Evolutionary conservation across 1,140 invertebrate species (phyloP).

Genomic region (Antheraea mylitta): DNA sequence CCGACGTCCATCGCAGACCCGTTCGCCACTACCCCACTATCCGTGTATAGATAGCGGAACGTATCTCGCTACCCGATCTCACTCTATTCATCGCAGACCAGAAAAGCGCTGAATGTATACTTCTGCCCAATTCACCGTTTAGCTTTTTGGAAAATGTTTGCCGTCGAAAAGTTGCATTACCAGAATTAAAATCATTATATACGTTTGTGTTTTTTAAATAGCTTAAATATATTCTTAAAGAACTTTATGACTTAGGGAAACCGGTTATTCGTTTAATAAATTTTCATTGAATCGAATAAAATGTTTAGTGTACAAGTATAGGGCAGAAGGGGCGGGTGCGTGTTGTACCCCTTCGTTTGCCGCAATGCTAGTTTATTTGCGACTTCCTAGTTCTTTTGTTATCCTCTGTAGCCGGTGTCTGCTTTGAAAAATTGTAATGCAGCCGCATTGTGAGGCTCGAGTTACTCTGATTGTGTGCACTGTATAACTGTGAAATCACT

Average conservation of each 20-base stretch:
- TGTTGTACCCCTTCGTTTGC: constrained; percentile 41
- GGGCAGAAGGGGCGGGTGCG: constrained; percentile 25
- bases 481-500: constrained; percentile 27
- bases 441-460: constrained; percentile 58
- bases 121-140: constrained; percentile 47
- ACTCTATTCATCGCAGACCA: constrained; percentile 59
- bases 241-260: background rate
- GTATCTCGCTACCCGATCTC: constrained; percentile 64
- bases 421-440: constrained; percentile 76
- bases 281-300: background rate
- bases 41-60: constrained; percentile 6
- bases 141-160: constrained; percentile 59
- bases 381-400: constrained; percentile 74
- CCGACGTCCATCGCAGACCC: constrained; percentile 20
- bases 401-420: constrained; percentile 70
- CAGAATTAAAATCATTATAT: constrained; percentile 57
- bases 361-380: constrained; percentile 72
- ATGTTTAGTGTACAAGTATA: constrained; percentile 19
- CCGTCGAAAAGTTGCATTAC: constrained; percentile 65
- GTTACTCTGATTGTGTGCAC: constrained; percentile 52
- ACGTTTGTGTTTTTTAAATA: constrained; percentile 28
- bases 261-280: background rate
- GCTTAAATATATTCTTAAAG: background rate
- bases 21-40: constrained; percentile 16
- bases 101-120: constrained; percentile 65